A percentile compares a stretch with the other conserved stretches of the same genome.
phyloP scores from a whole-genome alignment of 2,888 invertebrate species.

The Anodontia alba region DNA sequence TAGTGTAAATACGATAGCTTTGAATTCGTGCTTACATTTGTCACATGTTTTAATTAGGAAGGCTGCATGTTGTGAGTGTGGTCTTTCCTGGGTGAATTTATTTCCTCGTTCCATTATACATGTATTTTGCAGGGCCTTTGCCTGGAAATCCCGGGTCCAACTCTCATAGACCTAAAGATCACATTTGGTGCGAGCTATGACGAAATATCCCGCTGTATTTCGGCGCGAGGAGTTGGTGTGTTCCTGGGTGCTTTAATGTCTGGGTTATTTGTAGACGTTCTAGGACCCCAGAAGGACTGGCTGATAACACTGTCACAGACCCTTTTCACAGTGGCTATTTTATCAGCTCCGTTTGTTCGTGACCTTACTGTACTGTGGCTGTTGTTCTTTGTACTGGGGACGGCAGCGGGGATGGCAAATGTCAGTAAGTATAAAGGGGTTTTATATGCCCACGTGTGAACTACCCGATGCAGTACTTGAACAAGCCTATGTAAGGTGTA shows the following conservation, averaged over 20 bases:
- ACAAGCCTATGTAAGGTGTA: no score
- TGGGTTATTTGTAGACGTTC: slow-evolving; percentile 51
- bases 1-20: no score
- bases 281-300: slow-evolving; percentile 50
- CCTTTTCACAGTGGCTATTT: slow-evolving; percentile 30
- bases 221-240: slow-evolving; percentile 51
- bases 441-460: no score
- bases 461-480: no score
- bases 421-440: slow-evolving; percentile 53
- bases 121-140: slow-evolving; percentile 53
- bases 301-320: slow-evolving; percentile 44
- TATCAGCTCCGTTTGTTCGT: slow-evolving; percentile 48
- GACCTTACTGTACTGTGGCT: slow-evolving; percentile 42
- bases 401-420: slow-evolving; percentile 48
- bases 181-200: slow-evolving; percentile 49
- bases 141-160: slow-evolving; percentile 60
- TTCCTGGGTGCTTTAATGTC: slow-evolving; percentile 56
- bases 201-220: slow-evolving; percentile 47
- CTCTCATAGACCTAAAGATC: slow-evolving; percentile 55
- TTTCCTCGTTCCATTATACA: no score
- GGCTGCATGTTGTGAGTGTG: no score
- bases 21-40: no score
- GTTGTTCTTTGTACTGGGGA: slow-evolving; percentile 50
- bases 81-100: no score
- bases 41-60: no score